Conservation (phyloP, 1,140 invertebrate genomes). For the Drosophila teissieri region DNA sequence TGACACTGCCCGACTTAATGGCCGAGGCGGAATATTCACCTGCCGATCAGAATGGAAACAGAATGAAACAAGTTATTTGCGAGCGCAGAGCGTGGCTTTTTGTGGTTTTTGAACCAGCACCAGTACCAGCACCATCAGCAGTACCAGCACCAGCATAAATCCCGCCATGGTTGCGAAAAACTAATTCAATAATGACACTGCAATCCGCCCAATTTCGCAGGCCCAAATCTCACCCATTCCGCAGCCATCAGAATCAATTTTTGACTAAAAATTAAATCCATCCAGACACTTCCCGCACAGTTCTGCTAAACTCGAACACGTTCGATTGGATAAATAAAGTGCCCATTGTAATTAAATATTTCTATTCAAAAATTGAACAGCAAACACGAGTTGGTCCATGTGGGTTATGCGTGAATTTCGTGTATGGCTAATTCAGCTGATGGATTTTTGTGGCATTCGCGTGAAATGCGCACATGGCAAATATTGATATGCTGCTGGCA, state of each 20-base stretch:
- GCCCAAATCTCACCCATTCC: slow-evolving; percentile 4
- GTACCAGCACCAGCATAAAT: slow-evolving; percentile 18
- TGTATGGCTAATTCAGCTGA: slow-evolving; percentile 20
- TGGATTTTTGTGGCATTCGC: slow-evolving; percentile 36
- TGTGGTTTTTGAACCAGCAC: slow-evolving; percentile 20
- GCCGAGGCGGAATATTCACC: slow-evolving; percentile 85
- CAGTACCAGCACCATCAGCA: neutral
- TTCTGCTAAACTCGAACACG: slow-evolving; percentile 3
- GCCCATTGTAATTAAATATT: slow-evolving; percentile 78
- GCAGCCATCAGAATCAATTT: slow-evolving; percentile 41
- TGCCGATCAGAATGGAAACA: slow-evolving; percentile 46
- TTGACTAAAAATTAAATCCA: slow-evolving; percentile 31
- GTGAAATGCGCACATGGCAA: slow-evolving; percentile 45
- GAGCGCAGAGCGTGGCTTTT: neutral
- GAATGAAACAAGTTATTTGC: slow-evolving; percentile 22
- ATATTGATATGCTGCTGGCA: slow-evolving; percentile 45
- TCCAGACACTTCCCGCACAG: neutral
- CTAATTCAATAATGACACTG: slow-evolving; percentile 21
- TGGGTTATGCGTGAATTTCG: slow-evolving; percentile 9
- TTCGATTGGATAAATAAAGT: slow-evolving; percentile 60
- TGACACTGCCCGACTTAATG: slow-evolving; percentile 78
- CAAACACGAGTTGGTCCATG: slow-evolving; percentile 23
- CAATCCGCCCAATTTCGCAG: neutral
- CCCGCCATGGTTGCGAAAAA: slow-evolving; percentile 12
- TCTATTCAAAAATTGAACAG: slow-evolving; percentile 57